Evolutionary conservation across 1,140 invertebrate genomes (phyloP), one percentile per base, ranked within the genome.

Genomic region (Mya arenaria): DNA sequence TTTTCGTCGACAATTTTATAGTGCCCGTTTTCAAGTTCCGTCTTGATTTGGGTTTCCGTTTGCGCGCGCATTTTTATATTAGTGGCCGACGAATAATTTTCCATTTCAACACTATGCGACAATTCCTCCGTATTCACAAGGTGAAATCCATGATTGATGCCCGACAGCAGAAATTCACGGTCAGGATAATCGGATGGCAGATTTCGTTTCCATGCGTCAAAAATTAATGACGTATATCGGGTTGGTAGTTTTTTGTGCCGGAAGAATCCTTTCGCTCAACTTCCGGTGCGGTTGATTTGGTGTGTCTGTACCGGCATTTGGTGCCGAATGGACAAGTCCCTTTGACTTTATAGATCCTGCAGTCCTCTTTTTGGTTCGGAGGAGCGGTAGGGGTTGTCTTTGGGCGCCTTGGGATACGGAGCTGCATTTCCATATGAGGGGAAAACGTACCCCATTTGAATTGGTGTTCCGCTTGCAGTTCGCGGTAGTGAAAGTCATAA

Each of bases 1-100:
- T n/a, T n/a, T n/a, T n/a, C n/a, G 13, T 48, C 5, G n/a, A 69
- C 66, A 30, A 44, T 52, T 69, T 69, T 48, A 48, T 69, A 69
- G 30, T 69, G 39, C 1, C 66, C 39, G 13, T 69, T 69, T 28
- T 69, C 41, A n/a, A 69, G 44, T 30, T 69, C n/a, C 17, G 6
- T 52, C 23, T 34, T 36, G 5, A 73, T 58, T 58, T 73, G 28
- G 25, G 52, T 15, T 58, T 73, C 52, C 1, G 4, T 19, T 19
- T 17, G 71, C 55, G 71, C 71, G 32, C 71, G 36, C 44, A 73
- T 58, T 73, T 58, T 34, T 6, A 25, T 4, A 25, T 19, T 17
- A 28, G 30, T n/a, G 60, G 62, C 58, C 28, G 41, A 65, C 28
- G 8, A 52, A 52, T 52, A 52, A 52, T 52, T 52, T 52, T 52